phyloP scores from a whole-genome alignment of 2,113 vertebrate genomes.

The Ictalurus punctatus region DNA sequence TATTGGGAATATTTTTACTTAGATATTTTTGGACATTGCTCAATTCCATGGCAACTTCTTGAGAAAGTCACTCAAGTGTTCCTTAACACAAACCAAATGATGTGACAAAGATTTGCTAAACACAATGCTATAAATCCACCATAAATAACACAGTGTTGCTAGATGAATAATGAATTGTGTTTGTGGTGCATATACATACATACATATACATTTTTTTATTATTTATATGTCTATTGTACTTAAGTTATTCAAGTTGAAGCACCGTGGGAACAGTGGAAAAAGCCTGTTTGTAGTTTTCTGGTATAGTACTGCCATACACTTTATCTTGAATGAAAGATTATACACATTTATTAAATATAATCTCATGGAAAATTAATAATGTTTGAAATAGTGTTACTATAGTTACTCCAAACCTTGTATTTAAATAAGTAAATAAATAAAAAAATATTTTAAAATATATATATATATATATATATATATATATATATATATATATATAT shows the following conservation, averaged over 20 bases:
- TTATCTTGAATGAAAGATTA: not conserved
- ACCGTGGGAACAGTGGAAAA: not conserved
- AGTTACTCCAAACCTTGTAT: not conserved
- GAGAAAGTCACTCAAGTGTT: constrained; percentile 17
- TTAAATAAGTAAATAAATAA: too few relatives aligned
- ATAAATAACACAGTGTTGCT: not conserved
- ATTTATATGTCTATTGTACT: not conserved
- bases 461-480: not conserved
- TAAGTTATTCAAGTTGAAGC: not conserved
- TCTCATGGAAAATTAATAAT: not conserved
- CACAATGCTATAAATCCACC: not conserved
- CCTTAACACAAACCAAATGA: constrained; percentile 5
- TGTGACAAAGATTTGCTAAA: not conserved
- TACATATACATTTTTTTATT: not conserved
- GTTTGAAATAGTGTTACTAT: not conserved
- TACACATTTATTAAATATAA: not conserved
- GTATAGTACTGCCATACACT: not conserved
- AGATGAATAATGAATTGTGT: not conserved
- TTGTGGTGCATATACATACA: not conserved
- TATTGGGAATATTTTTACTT: not conserved
- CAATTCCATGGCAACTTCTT: not conserved
- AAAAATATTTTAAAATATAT: too few relatives aligned
- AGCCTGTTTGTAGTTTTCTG: not conserved
- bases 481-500: too few relatives aligned
- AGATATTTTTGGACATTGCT: not conserved